Conservation (phyloP, 2,113 vertebrate genomes). For the Plecturocebus donacophilus region DNA sequence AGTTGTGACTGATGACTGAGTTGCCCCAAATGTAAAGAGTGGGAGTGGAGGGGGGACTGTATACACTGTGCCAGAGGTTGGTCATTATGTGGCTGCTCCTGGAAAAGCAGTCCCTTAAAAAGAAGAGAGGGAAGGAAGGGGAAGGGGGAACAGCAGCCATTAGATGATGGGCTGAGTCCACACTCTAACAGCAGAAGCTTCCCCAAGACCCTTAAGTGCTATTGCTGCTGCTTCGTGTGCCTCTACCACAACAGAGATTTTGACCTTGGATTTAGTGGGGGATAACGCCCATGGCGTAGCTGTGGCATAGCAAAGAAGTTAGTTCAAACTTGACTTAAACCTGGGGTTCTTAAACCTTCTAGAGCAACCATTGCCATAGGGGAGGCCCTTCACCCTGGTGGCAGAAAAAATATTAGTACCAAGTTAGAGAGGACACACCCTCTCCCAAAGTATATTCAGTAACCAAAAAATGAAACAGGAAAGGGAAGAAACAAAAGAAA, state of each 20-base stretch:
- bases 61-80: not conserved
- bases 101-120: not conserved
- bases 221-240: not conserved
- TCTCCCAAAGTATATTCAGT: not conserved
- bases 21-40: not conserved
- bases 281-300: not conserved
- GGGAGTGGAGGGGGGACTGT: not conserved
- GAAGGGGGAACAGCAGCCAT: not conserved
- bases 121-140: not conserved
- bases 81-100: not conserved
- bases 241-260: not conserved
- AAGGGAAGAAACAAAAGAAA: not conserved
- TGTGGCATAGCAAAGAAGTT: not conserved
- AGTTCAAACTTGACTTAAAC: not conserved
- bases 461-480: not conserved
- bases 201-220: not conserved
- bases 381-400: not conserved
- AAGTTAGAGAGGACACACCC: not conserved
- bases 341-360: not conserved
- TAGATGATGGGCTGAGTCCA: not conserved
- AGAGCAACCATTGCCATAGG: not conserved
- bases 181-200: not conserved
- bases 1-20: not conserved
- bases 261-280: not conserved
- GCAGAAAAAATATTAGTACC: not conserved